Base-by-base conservation (phyloP, 2,797 vertebrate genomes). In the Miichthys miiuy region DNA sequence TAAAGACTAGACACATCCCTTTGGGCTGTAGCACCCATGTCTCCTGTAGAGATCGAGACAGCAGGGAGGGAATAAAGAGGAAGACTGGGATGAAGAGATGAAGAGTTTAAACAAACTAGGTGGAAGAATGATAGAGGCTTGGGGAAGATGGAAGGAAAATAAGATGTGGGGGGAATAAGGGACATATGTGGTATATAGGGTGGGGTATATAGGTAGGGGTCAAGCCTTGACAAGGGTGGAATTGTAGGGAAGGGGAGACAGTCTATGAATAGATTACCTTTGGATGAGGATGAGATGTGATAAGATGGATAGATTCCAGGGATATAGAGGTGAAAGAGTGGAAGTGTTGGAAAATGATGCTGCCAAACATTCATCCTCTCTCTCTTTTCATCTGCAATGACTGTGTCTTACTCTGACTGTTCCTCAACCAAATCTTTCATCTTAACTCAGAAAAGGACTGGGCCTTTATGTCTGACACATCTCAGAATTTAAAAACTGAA, bases 31-130 rank as follows among this genome's bases (percentile, higher is more conserved):
- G 72, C 70, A 76, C 64, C 62, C 50, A 10, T 41, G 68, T 65
- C 56, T 61, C 75, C 75, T 72, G 77, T 79, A 62, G 89, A 80
- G 84, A 83, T 23, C 42, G 50, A 83, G 71, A 62, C 80, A 87
- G 83, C 72, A 17, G 79, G 74, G 61, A 41, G 47, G 67, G 16
- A 25, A 51, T 51, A 57, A 21, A 16, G 25, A 77, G 58, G 72
- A 73, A 44, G 41, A 77, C 42, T 64, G 44, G 64, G 73, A 82
- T 65, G 72, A 73, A 34, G 30, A 72, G 62, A 84, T 66, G 74
- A 84, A 79, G n/a, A 51, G 30, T 48, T 27, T 44, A 81, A 81
- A 76, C 51, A 62, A 86, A 81, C 17, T 20, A 73, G 13, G 57
- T 63, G 55, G 38, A 75, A 60, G 41, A 75, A 21, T 63, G 57